Base-by-base conservation (phyloP, 2,888 invertebrate genomes). In the Euplagia quadripunctaria region DNA sequence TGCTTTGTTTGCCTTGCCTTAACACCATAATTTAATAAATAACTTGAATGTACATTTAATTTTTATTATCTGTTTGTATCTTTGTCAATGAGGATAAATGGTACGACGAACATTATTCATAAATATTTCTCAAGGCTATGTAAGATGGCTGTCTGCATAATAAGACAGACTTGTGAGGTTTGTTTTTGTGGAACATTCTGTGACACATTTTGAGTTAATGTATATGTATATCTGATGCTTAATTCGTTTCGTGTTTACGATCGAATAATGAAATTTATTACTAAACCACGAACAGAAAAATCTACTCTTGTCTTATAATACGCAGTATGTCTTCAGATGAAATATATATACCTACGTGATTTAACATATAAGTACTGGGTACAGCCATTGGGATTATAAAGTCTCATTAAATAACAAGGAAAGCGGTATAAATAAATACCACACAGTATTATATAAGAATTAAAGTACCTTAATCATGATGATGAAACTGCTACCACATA, bases 121-220 rank as follows among this genome's bases (percentile, higher is more conserved):
- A 84, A 85, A 91, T 84, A 87, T 87, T 85, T 86, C 82, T 88
- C 90, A 92, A 92, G 92, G 92, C 87, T 88, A 87, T 79, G 78
- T 78, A 86, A 85, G 85, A 82, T 83, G 85, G 82, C 82, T 81
- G 85, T 85, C 85, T 87, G 85, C 84, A 84, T 85, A 86, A 84
- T 83, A 83, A 86, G 79, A 81, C 75, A 79, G 85, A 82, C 84
- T 83, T 85, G 83, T 82, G 78, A 79, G 76, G 80, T 82, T 86
- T 80, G 79, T 86, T 86, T 91, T 90, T 88, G 85, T 83, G 77
- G 89, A 90, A 90, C 75, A 74, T 77, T 71, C 68, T 81, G 73
- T 85, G 83, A 86, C 85, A 86, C 84, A 84, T 76, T n/a, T 70
- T 63, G 75, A 68, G 72, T 79, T 80, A 69, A 76, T 74, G 73